Base-by-base conservation (phyloP, 1,140 invertebrate genomes). In the Anoplolepis gracilipes region DNA sequence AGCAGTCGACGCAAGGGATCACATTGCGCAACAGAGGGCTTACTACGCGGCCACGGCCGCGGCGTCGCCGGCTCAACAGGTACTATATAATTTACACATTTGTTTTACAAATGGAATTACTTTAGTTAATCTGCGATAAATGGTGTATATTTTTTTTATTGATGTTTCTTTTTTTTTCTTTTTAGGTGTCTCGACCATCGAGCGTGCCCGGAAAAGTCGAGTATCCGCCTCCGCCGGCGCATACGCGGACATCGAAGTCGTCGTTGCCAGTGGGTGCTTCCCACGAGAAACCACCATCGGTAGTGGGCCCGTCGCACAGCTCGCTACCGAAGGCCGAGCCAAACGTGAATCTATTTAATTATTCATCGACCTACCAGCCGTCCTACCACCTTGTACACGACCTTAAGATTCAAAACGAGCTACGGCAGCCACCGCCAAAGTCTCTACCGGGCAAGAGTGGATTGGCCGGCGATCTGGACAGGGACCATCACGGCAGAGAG, bases 261-360 rank as follows among this genome's bases (percentile, higher is more conserved):
- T 92, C 95, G 22, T 57, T 94, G 25, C 90, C 69, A n/a, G 93
- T 93, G 5, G 84, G 88, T n/a, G 79, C 87, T 49, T 84, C 92
- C 16, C 94, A 93, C 89, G 96, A 97, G 57, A 97, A 97, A 92
- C 81, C 94, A 11, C 77, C 90, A 2, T 85, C 90, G 62, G 90
- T 93, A 19, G 91, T 94, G 0, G 93, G 93, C 1, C 90, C 93
- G 16, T 87, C 92, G 22, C 96, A 97, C 93, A 94, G 95, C 72
- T 92, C 95, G n/a, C 92, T 97, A 36, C 96, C 96, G 49, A 97
- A 97, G 93, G 96, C 96, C 30, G 97, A 98, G 92, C 96, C 97
- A 5, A 97, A 97, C 92, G 97, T 97, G 88, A 97, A 96, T 85
- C 93, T 97, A 64, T 97, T 97, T 92, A 96, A 96, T 36, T 97